phyloP scores from a whole-genome alignment of 2,113 vertebrate genomes.

The Lonchura striata region DNA sequence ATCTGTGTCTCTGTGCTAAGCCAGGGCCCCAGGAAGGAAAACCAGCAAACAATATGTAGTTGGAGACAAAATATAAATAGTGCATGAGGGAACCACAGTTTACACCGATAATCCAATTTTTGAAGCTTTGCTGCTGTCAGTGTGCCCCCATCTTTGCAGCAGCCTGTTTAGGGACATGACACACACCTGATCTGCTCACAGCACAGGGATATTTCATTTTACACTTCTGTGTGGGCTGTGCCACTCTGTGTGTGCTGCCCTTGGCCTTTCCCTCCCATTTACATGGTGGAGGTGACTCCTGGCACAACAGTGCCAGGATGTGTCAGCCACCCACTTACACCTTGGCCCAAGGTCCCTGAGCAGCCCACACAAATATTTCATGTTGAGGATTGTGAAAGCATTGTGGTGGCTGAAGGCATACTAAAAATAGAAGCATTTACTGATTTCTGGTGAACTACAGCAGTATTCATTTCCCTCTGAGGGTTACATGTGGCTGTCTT shows the following conservation, averaged over 20 bases:
- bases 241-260: not conserved
- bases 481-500: not conserved
- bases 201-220: not conserved
- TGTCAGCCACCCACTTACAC: not conserved
- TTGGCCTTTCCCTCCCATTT: not conserved
- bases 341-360: not conserved
- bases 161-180: not conserved
- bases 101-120: not conserved
- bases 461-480: not conserved
- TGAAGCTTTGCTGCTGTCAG: not conserved
- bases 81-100: not conserved
- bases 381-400: not conserved
- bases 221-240: not conserved
- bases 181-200: rapidly evolving
- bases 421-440: not conserved
- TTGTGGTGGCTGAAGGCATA: not conserved
- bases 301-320: not conserved
- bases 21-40: not conserved
- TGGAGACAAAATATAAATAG: not conserved
- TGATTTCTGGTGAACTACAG: not conserved
- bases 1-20: not conserved
- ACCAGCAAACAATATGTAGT: not conserved
- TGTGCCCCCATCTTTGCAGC: not conserved
- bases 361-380: not conserved
- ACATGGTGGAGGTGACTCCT: not conserved